phyloP scores from a whole-genome alignment of 2,797 vertebrate genomes.

The Hypotaenidia philippensis region DNA sequence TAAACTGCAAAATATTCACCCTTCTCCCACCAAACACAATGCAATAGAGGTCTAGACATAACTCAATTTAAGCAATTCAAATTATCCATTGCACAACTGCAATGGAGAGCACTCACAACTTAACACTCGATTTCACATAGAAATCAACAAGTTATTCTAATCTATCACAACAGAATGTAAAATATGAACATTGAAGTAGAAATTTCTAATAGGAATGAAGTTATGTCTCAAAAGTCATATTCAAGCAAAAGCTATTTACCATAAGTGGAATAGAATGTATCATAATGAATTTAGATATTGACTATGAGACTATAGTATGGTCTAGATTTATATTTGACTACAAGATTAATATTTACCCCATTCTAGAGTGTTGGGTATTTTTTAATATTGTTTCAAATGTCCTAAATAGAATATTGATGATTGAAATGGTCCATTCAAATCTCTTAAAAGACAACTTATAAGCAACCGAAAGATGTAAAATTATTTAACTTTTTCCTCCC shows the following conservation, averaged over 20 bases:
- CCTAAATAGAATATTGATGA: background rate
- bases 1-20: conserved; percentile 5
- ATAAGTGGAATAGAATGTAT: background rate
- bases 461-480: background rate
- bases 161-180: background rate
- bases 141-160: background rate
- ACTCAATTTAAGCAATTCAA: conserved; percentile 20
- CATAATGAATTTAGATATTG: background rate
- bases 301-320: background rate
- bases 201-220: background rate
- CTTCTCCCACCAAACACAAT: conserved; percentile 24
- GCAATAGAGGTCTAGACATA: conserved; percentile 49
- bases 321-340: background rate
- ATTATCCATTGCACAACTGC: conserved; percentile 20
- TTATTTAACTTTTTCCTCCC: background rate
- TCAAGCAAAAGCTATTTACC: background rate
- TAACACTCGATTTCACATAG: background rate
- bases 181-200: background rate
- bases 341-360: background rate
- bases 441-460: background rate
- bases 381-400: background rate
- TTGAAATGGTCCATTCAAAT: background rate
- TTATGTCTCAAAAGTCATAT: background rate
- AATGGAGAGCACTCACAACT: background rate
- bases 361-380: background rate